These are phyloP conservation scores for Agrochola lychnidis DNA, from an alignment of 2,888 invertebrate genomes.

Conservation along the genomic window DNA sequence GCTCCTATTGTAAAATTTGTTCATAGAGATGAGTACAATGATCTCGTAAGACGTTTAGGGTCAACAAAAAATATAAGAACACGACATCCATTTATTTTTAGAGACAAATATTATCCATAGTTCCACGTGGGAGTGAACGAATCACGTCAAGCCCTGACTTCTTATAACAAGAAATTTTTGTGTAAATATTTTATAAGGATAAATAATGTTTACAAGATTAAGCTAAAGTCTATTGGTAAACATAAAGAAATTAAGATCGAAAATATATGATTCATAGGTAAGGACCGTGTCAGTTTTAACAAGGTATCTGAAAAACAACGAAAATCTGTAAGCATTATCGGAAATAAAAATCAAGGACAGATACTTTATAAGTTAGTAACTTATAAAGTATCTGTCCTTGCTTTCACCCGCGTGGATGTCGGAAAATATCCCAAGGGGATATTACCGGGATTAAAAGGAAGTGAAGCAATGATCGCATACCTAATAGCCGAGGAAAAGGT, in stretches of 20 bases:
- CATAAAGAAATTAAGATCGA: neutral
- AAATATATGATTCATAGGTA: neutral
- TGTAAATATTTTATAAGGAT: neutral
- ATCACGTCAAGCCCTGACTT: neutral
- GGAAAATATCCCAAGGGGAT: no score
- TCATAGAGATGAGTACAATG: no score
- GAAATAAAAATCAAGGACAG: neutral
- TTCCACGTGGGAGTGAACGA: neutral
- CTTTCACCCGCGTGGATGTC: no score
- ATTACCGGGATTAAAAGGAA: no score
- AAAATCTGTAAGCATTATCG: neutral
- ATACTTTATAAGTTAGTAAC: no score
- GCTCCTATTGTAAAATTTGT: neutral
- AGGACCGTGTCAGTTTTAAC: neutral
- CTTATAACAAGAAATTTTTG: neutral
- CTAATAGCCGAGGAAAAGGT: no score
- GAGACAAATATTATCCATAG: neutral
- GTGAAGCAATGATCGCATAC: no score
- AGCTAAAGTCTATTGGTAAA: neutral
- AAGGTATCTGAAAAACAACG: neutral
- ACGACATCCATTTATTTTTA: neutral
- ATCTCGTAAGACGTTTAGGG: neutral
- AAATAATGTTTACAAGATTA: neutral
- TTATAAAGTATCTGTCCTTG: no score
- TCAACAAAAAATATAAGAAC: neutral